These are phyloP conservation scores for Pectinophora gossypiella DNA, from an alignment of 1,140 invertebrate genomes.

Conservation along the genomic window DNA sequence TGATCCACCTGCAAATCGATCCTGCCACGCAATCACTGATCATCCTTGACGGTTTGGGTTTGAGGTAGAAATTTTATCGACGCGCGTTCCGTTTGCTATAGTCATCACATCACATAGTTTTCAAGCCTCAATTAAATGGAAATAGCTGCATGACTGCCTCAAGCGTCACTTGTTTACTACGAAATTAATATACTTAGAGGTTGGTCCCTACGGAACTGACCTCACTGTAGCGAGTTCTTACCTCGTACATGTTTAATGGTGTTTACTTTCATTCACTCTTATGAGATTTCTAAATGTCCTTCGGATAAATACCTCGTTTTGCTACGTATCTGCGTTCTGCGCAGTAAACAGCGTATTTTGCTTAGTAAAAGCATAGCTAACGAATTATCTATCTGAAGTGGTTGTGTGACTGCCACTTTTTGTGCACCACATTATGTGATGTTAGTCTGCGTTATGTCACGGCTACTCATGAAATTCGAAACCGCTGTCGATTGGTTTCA, in stretches of 20 bases:
- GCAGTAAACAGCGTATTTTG: too few species aligned
- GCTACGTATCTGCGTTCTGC: too few species aligned
- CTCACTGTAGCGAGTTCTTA: not conserved
- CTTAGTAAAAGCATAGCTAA: too few species aligned
- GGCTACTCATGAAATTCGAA: conserved; percentile 22
- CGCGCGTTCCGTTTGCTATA: too few species aligned
- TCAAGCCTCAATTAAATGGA: too few species aligned
- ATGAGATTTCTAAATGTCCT: not conserved
- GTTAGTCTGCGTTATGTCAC: conserved; percentile 27
- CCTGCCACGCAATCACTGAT: conserved; percentile 52
- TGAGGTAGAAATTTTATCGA: conserved; percentile 46
- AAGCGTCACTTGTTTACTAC: conserved; percentile 22
- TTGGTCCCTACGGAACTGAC: not conserved
- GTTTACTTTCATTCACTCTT: not conserved
- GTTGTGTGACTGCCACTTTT: too few species aligned
- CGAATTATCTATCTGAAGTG: too few species aligned
- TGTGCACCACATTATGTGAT: not conserved
- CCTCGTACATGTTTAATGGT: not conserved
- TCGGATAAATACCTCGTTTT: not conserved
- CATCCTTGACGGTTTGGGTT: conserved; percentile 61
- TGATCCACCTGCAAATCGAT: conserved; percentile 56
- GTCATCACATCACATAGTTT: too few species aligned
- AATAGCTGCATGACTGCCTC: too few species aligned
- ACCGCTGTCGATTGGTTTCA: conserved; percentile 31
- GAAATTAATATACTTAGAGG: not conserved